Percentiles rank a stretch among this genome's conserved stretches.
Evolutionary conservation across 2,113 vertebrate genomes (phyloP).

Genomic region (Sinocyclocheilus grahami): DNA sequence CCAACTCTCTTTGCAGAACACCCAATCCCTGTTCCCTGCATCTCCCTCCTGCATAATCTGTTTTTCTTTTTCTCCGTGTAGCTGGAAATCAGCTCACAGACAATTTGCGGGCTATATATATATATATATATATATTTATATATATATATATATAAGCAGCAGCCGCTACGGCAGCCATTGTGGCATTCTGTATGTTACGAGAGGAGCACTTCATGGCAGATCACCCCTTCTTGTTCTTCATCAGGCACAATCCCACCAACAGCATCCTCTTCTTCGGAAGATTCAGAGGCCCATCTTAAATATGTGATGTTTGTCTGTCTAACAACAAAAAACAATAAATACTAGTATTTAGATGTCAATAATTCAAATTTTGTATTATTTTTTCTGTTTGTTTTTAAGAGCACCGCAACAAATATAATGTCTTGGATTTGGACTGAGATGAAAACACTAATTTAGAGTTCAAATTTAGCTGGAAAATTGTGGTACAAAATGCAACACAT

Average conservation of each 20-base stretch:
- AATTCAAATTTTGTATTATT: neutral
- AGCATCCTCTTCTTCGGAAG: constrained; percentile 85
- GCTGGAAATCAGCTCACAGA: no score
- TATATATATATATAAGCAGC: no score
- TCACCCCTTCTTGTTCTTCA: constrained; percentile 92
- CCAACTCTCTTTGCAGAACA: no score
- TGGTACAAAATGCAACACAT: neutral
- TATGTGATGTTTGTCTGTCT: neutral
- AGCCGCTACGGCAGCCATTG: constrained; percentile 81
- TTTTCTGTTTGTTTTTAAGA: neutral
- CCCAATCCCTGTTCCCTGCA: no score
- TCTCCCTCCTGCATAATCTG: no score
- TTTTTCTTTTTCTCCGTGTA: no score
- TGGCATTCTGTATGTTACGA: constrained; percentile 62
- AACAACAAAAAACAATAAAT: constrained; percentile 1
- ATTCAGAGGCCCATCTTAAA: constrained; percentile 68
- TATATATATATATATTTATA: no score
- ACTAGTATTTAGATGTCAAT: neutral
- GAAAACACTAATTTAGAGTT: neutral
- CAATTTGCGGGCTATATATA: no score
- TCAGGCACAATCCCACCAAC: constrained; percentile 85
- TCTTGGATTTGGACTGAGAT: neutral
- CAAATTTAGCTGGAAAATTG: neutral
- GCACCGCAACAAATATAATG: neutral
- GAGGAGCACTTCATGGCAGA: constrained; percentile 82